These are phyloP conservation scores for Lonchura striata DNA, from an alignment of 2,113 vertebrate species.

Conservation along the genomic window DNA sequence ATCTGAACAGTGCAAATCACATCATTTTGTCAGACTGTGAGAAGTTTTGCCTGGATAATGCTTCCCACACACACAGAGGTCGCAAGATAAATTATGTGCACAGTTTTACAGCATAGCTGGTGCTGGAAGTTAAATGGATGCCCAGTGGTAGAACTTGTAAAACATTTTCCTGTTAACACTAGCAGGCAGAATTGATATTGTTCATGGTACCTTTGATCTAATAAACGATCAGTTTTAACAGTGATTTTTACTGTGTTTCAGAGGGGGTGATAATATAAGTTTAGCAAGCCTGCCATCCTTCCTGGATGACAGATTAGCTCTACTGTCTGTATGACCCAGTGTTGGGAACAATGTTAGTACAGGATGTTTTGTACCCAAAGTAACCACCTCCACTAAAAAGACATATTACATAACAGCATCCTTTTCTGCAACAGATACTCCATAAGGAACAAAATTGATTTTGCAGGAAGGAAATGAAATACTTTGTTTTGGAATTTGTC, in stretches of 20 bases:
- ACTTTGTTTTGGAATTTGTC: conserved; percentile 39
- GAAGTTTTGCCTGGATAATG: conserved; percentile 69
- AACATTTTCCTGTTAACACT: conserved; percentile 70
- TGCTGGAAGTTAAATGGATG: conserved; percentile 73
- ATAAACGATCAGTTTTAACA: conserved; percentile 69
- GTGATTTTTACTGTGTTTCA: conserved; percentile 68
- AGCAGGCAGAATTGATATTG: conserved; percentile 62
- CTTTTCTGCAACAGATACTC: background rate
- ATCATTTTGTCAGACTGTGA: conserved; percentile 73
- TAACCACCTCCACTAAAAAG: conserved; percentile 36
- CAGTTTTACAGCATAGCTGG: conserved; percentile 47
- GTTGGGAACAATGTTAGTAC: background rate
- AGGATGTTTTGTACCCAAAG: background rate
- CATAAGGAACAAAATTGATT: conserved; percentile 26
- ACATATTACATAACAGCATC: background rate
- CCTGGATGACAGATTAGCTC: conserved; percentile 60
- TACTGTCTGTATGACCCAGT: conserved; percentile 16
- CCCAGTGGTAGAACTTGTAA: conserved; percentile 68
- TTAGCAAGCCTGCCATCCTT: conserved; percentile 62
- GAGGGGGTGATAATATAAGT: conserved; percentile 58
- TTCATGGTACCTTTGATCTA: conserved; percentile 68
- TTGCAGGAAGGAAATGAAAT: conserved; percentile 25
- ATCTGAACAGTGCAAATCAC: conserved; percentile 73
- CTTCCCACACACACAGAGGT: conserved; percentile 57
- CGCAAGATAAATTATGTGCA: conserved; percentile 67